Base-by-base conservation (phyloP, 2,113 vertebrate genomes). In the Cisticola juncidis region DNA sequence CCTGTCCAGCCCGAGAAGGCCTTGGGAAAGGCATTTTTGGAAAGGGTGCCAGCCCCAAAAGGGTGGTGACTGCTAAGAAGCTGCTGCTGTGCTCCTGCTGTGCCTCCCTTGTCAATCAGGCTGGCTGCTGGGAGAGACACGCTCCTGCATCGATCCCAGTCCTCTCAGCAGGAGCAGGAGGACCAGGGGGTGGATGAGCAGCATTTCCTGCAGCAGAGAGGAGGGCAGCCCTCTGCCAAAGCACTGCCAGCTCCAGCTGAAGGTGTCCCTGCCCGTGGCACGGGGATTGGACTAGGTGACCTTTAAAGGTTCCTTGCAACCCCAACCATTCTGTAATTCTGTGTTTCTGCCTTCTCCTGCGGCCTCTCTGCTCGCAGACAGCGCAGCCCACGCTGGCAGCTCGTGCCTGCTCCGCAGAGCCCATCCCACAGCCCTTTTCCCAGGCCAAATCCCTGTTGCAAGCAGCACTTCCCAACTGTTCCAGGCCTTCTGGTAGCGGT, bases 401-500 rank as follows among this genome's bases (percentile, higher is more conserved):
- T 61, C n/a, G 2, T 70, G 45, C 1, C 0, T 24, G 29, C 17
- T 56, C 58, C 23, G 15, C 7, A 1, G 31, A 78, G 40, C 33
- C 51, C 77, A 50, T 35, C 51, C 72, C 8, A 3, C 50, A 53
- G 72, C 77, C 61, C 28, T 44, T n/a, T 72, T 42, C 90, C 74
- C 23, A 44, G 77, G 73, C 64, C 69, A 45, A 86, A 77, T 35
- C 81, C 88, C 68, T 16, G 7, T 16, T 60, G 86, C 72, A 93
- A 50, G 35, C 79, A 73, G 90, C 68, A 25, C 70, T 93, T 84
- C 36, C 88, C 54, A 5, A 23, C 2, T 2, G 28, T 74, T 82
- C 78, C 65, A 72, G 82, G 81, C 93, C 90, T 94, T 82, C 91
- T 95, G 65, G 88, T 95, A 95, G 95, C 25, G 4, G 90, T 77